These are phyloP conservation scores for Gymnosoma rotundatum DNA, from an alignment of 2,888 invertebrate species.

Conservation along the genomic window DNA sequence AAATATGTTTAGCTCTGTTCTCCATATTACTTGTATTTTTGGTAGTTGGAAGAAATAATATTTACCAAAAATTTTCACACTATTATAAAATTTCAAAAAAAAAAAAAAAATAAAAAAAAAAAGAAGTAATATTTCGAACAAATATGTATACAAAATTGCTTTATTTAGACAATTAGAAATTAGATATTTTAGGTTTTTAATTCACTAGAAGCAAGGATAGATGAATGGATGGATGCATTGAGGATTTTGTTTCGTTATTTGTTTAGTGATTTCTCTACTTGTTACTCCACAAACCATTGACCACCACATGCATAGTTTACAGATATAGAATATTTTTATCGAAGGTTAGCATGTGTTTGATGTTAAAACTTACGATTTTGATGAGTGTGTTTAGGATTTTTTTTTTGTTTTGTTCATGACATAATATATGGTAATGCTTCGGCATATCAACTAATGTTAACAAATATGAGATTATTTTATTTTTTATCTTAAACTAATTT, in stretches of 20 bases:
- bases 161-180: conserved; percentile 49
- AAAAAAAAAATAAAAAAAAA: neutral
- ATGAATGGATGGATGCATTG: neutral
- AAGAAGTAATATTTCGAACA: neutral
- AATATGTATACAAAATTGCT: neutral
- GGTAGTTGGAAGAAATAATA: conserved; percentile 37
- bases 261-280: conserved; percentile 35
- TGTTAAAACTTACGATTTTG: conserved; percentile 17
- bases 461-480: conserved; percentile 13
- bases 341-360: conserved; percentile 32
- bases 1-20: conserved; percentile 4
- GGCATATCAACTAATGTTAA: neutral
- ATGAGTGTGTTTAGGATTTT: neutral
- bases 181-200: conserved; percentile 30
- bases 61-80: conserved; percentile 56
- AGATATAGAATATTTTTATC: conserved; percentile 16
- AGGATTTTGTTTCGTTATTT: conserved; percentile 38
- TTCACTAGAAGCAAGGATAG: conserved; percentile 38
- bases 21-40: conserved; percentile 7
- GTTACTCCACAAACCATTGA: conserved; percentile 27
- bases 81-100: conserved; percentile 51
- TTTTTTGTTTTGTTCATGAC: conserved; percentile 36
- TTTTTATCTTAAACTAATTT: conserved; percentile 24
- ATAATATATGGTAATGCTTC: neutral
- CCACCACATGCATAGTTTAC: conserved; percentile 52